Evolutionary conservation across 2,797 vertebrate genomes (phyloP).

Genomic region (Okamejei kenojei): DNA sequence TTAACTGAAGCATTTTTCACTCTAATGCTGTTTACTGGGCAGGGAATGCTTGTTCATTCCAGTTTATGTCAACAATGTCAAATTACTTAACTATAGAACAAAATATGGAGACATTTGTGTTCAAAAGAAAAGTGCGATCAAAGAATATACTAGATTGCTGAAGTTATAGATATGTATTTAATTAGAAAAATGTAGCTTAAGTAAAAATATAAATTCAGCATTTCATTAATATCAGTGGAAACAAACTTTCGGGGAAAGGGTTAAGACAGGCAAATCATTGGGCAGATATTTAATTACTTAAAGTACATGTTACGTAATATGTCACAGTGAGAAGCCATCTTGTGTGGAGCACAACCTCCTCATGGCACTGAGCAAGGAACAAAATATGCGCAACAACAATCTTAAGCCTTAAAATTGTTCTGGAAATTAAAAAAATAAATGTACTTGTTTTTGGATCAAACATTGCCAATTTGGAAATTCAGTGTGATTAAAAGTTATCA

Average conservation of each 20-base stretch:
- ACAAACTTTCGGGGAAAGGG: background rate
- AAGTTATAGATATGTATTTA: conserved; percentile 28
- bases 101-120: background rate
- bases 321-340: background rate
- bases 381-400: background rate
- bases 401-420: background rate
- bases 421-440: background rate
- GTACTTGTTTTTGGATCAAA: background rate
- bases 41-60: background rate
- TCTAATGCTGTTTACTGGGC: background rate
- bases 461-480: background rate
- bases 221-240: background rate
- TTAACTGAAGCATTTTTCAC: background rate
- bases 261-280: background rate
- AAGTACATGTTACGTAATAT: background rate
- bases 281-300: background rate
- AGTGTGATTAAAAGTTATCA: background rate
- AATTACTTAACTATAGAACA: background rate
- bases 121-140: background rate
- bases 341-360: background rate
- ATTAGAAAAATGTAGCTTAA: conserved; percentile 12
- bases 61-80: background rate
- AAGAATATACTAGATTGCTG: conserved; percentile 1
- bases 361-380: background rate
- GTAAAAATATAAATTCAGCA: conserved; percentile 33